Evolutionary conservation across 2,797 vertebrate genomes (phyloP), one percentile per base, ranked within the genome.

Genomic region (Hybognathus amarus): DNA sequence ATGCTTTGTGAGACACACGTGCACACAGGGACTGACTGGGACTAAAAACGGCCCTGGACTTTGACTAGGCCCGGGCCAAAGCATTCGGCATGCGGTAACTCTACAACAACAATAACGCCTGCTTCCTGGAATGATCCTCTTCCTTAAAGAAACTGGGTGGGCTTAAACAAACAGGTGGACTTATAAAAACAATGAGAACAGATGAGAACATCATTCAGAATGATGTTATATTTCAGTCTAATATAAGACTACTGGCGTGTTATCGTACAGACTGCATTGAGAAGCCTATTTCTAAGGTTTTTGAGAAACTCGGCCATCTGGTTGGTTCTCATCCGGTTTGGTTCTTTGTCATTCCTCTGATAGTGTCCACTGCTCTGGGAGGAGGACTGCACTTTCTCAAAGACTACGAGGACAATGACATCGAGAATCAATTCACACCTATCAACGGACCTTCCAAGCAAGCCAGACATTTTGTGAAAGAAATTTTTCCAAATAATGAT

Each of bases 401-500:
- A 6, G 67, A 80, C 24, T 84, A 78, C 0, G 40, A 88, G 52
- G 88, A 92, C 12, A 94, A 95, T 45, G 87, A 95, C 79, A 87
- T 96, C 0, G 94, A 96, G 83, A 77, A 5, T 0, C 94, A 96
- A 50, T 96, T 95, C 86, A 96, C 94, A 0, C 95, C 94, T 0
- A 78, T 66, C 0, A 15, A 88, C n/a, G 94, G 96, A 15, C 93
- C 91, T 0, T 95, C 95, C 64, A 97, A 97, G 86, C 74, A 4
- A 0, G 93, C 95, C 3, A 91, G 94, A 63, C 82, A 83, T 6
- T 91, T 95, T 3, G 91, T 95, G 27, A 87, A 2, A 63, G 78
- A 27, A 0, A 83, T 89, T 52, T 96, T 96, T 83, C 90, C 93
- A 8, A 52, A 86, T 42, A 1, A 93, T 9, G 89, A 92, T 66